Evolutionary conservation across 2,888 invertebrate genomes (phyloP).

Genomic region (Ormyrus labotus): DNA sequence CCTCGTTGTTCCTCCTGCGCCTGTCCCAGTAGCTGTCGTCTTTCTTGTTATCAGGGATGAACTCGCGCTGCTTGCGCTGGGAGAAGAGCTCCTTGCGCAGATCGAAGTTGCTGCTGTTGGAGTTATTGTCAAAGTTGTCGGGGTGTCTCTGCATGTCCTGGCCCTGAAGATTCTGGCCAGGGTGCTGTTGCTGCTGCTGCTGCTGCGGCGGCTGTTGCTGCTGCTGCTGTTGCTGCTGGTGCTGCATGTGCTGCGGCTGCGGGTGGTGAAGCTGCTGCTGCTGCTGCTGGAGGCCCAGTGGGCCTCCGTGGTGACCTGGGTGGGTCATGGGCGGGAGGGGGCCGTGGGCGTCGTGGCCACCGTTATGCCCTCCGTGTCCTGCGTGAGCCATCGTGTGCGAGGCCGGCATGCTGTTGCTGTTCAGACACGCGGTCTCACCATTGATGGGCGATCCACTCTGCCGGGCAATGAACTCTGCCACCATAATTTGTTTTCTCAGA

Average conservation of each 20-base stretch:
- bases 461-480: conserved; percentile 90
- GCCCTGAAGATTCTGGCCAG: conserved; percentile 62
- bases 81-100: conserved; percentile 89
- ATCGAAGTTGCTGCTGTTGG: conserved; percentile 68
- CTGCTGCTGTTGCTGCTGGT: conserved; percentile 61
- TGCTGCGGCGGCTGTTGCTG: conserved; percentile 74
- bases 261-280: conserved; percentile 59
- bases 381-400: conserved; percentile 73
- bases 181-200: conserved; percentile 64
- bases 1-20: conserved; percentile 96
- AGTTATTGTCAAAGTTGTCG: conserved; percentile 54
- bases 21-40: conserved; percentile 99
- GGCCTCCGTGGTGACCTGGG: conserved; percentile 67
- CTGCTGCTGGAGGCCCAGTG: conserved; percentile 64
- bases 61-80: conserved; percentile 95
- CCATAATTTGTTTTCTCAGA: conserved; percentile 82
- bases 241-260: conserved; percentile 61
- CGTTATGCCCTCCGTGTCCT: conserved; percentile 66
- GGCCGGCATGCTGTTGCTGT: conserved; percentile 75
- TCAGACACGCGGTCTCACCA: conserved; percentile 82
- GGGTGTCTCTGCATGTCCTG: conserved; percentile 75
- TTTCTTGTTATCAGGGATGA: conserved; percentile 97
- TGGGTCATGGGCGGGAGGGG: conserved; percentile 71
- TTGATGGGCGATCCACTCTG: conserved; percentile 83
- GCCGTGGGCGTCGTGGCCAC: conserved; percentile 69